Percentiles rank a stretch among this genome's conserved stretches.
These are phyloP conservation scores for Pseudachorutes palmiensis DNA, from an alignment of 1,140 invertebrate species.

Conservation along the genomic window DNA sequence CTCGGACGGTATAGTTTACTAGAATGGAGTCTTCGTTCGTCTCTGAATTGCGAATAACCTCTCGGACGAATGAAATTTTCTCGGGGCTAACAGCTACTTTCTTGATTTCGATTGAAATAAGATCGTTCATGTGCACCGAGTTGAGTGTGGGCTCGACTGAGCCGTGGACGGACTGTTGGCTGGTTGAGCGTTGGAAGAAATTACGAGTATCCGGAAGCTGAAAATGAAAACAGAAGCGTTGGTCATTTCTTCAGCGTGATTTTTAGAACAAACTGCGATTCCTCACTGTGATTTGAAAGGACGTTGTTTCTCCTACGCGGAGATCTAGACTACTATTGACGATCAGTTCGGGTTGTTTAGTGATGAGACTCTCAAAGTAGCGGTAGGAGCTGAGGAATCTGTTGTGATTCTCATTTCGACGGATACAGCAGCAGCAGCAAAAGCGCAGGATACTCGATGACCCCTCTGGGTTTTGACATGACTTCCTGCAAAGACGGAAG, in stretches of 20 bases:
- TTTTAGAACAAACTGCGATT: neutral
- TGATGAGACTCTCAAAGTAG: neutral
- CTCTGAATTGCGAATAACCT: constrained; percentile 12
- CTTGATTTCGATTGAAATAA: neutral
- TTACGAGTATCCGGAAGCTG: neutral
- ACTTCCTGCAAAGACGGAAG: neutral
- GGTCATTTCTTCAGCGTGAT: neutral
- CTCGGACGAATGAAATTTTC: constrained; percentile 12
- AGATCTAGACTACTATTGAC: neutral
- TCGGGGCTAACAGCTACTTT: neutral
- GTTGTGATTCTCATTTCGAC: neutral
- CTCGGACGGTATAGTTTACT: constrained; percentile 28
- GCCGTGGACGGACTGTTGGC: neutral
- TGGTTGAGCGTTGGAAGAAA: neutral
- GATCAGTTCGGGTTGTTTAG: neutral
- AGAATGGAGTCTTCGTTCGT: constrained; percentile 18
- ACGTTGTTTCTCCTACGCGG: neutral
- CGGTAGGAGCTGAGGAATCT: neutral
- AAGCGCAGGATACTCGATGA: neutral
- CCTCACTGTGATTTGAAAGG: neutral
- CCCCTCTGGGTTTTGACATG: neutral
- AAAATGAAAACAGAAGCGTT: neutral
- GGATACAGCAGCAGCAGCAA: neutral
- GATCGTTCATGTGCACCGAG: neutral
- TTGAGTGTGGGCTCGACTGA: neutral